Base-by-base conservation (phyloP, 2,797 vertebrate species). In the Diplodus sargus region DNA sequence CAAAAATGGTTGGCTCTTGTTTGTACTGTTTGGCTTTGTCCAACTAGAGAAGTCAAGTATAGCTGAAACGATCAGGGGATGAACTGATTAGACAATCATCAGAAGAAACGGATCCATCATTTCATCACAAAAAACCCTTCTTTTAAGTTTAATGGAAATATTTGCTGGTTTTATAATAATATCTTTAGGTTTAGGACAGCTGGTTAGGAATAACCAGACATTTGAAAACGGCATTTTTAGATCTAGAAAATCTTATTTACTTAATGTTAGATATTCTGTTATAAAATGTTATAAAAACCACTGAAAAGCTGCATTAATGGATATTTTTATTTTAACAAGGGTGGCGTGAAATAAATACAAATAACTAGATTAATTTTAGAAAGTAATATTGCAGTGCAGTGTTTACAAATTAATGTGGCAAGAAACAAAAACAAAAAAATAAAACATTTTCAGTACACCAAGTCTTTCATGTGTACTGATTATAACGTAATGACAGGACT, bases 81-180 rank as follows among this genome's bases (percentile, higher is more conserved):
- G 13, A 2, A 60, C 13, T 28, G 10, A 71, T 53, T 49, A 12
- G 4, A 1, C 1, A 2, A 22, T 25, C 4, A 0, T 23, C 22
- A 58, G 25, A 45, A 0, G 47, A 53, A 58, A 45, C 14, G 0
- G 0, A 15, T 74, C 14, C 22, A 62, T 52, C 1, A 45, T 58
- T 30, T 54, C 3, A 59, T 28, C 3, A 2, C 2, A 2, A 23
- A n/a, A 47, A 3, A 0, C 3, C 0, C 39, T 39, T 67, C 5
- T 14, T 22, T 22, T 1, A 4, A 5, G 30, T 17, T 14, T 18
- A 25, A 52, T 52, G 12, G 34, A 7, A 54, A 47, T 53, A 34
- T 18, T 11, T 54, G 4, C 0, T 76, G 34, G 17, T 52, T 61
- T 54, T 68, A 7, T 34, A n/a, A n/a, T 1, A 61, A 43, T 49